Evolutionary conservation across 2,113 vertebrate species (phyloP), one percentile per base, ranked within the genome.

Genomic region (Ploceus nigricollis): DNA sequence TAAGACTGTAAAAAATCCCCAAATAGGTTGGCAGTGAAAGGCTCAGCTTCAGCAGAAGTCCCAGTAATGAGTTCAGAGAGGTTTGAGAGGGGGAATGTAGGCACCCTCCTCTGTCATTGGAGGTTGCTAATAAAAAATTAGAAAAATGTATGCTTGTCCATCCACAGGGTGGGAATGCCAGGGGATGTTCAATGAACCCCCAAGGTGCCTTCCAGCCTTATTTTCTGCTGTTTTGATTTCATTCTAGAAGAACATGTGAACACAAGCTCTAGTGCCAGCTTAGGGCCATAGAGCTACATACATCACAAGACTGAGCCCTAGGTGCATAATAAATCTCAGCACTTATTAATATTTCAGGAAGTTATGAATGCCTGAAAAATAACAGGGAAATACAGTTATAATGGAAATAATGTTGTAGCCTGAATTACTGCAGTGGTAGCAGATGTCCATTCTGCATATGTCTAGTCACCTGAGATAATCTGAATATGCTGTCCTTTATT

Each of bases 331-430:
- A 79, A 51, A 66, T 85, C 88, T 79, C 65, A 79, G 39, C 10
- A 37, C 21, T 71, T 85, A 85, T 91, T 90, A 96, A 91, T 92
- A 76, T 91, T 95, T 97, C 66, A 91, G 40, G 22, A 76, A 88
- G 70, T 91, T 94, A 65, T 75, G 87, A 93, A 73, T 78, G 65
- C 30, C 47, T 95, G 47, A 89, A 79, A 93, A 82, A 51, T 65
- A 51, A 24, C 11, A 65, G 40, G 31, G 66, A 68, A 85, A 87
- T 50, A 21, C 9, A 63, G 17, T 69, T 77, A 66, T 64, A 60
- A 39, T 21, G 57, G 28, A 89, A 96, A 91, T 58, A 64, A 63
- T 44, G 11, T 20, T 87, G 53, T 64, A 65, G 28, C 31, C 58
- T 88, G 78, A 82, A 56, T 76, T 92, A 61, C 53, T 79, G 70